Evolutionary conservation across 2,888 invertebrate genomes (phyloP).

Genomic region (Coleophora flavipennella): DNA sequence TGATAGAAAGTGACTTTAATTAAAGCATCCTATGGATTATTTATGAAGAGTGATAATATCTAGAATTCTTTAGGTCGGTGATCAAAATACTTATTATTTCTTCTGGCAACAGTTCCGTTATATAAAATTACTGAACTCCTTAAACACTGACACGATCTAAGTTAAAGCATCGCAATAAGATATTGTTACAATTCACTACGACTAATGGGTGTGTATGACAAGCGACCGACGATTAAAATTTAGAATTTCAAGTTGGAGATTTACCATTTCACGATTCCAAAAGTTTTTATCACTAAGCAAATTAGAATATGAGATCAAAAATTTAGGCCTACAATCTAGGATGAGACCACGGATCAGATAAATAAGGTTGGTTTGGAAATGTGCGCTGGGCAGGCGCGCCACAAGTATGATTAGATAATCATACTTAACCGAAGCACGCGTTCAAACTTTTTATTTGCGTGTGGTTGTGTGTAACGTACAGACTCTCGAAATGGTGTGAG

Average conservation of each 20-base stretch:
- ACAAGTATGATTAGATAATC: no score
- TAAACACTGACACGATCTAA: conserved; percentile 64
- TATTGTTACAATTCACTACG: conserved; percentile 64
- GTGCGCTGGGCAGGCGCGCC: no score
- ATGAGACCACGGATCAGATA: no score
- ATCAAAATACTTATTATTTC: conserved; percentile 48
- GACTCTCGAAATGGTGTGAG: no score
- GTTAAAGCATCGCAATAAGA: conserved; percentile 73
- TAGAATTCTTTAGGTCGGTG: conserved; percentile 44
- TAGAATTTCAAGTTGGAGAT: conserved; percentile 63
- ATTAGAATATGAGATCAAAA: conserved; percentile 73
- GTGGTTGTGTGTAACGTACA: no score
- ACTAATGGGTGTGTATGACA: conserved; percentile 57
- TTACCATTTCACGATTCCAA: conserved; percentile 58
- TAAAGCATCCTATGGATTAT: conserved; percentile 47
- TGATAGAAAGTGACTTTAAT: conserved; percentile 40
- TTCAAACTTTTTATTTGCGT: no score
- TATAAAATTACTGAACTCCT: conserved; percentile 62
- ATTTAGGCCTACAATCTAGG: conserved; percentile 71
- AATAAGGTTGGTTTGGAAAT: no score
- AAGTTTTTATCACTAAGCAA: conserved; percentile 69
- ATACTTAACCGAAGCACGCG: no score
- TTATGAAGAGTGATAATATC: conserved; percentile 41
- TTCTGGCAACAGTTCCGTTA: conserved; percentile 50
- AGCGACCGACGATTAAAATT: conserved; percentile 59